Evolutionary conservation across 2,113 vertebrate genomes (phyloP), one percentile per base, ranked within the genome.

Genomic region (Trinectes maculatus): DNA sequence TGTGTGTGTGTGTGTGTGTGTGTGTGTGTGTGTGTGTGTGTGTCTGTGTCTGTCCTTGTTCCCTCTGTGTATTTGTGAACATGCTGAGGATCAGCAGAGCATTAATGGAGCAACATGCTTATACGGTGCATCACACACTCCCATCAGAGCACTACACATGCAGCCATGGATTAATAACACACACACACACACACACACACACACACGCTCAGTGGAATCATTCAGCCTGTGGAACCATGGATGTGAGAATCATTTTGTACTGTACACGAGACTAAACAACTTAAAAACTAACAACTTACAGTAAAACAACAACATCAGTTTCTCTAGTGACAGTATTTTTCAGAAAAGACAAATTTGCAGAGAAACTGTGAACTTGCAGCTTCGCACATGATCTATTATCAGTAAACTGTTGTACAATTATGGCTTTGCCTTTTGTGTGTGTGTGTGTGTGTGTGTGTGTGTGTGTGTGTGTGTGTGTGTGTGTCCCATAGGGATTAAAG

Each of bases 71-170:
- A 21, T 25, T 70, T 36, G 8, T 65, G 47, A 59, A 60, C 62
- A 31, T 40, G 49, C 15, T 5, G 1, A 6, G 3, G 19, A 54
- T 61, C 71, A 82, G 51, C 5, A 3, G 37, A 57, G 60, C 71
- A 37, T 62, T 53, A 48, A 47, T 9, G 55, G 42, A 43, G 39
- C 62, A 66, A 71, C 80, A 71, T 74, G 80, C 66, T 79, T 46
- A 46, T 8, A 65, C 15, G 16, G 24, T 61, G 39, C 69, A 77
- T 36, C 57, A 63, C 46, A 72, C 73, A 3, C 61, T 18, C 34
- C 8, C 55, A 59, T 48, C 56, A 42, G 5, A 51, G 43, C 11
- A 28, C 18, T 4, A 25, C 34, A 49, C 34, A 46, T n/a, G 19
- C 58, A 70, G 11, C 18, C 55, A 54, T 16, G 24, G 54, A 6